A percentile compares a stretch with the other conserved stretches of the same genome.
Conservation (phyloP, 2,888 invertebrate species). For the Thalpophila matura region DNA sequence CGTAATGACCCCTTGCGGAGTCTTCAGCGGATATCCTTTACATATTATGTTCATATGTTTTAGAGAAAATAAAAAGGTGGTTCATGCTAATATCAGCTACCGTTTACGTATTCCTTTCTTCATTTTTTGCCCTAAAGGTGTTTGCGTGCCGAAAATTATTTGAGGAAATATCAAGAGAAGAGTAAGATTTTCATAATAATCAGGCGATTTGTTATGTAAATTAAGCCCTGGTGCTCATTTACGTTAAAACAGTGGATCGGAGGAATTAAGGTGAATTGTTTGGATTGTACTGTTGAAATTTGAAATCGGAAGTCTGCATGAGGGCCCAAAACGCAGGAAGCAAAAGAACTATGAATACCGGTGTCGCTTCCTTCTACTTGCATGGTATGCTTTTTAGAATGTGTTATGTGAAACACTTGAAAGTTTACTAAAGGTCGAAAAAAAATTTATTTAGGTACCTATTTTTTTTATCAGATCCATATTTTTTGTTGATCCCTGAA, state of each 20-base stretch:
- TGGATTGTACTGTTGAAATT: constrained; percentile 21
- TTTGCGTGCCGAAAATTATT: constrained; percentile 88
- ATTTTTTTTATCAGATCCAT: constrained; percentile 8
- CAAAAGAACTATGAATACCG: constrained; percentile 25
- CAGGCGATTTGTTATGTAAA: constrained; percentile 70
- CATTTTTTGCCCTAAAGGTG: constrained; percentile 69
- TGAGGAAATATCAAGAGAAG: constrained; percentile 69
- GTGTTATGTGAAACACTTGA: constrained; percentile 10
- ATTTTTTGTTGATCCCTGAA: constrained; percentile 2
- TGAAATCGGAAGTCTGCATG: constrained; percentile 34
- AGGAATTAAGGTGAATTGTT: constrained; percentile 33
- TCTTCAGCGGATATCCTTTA: constrained; percentile 86
- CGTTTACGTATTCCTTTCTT: constrained; percentile 71
- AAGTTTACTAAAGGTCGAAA: neutral
- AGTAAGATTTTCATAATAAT: constrained; percentile 73
- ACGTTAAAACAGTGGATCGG: constrained; percentile 45
- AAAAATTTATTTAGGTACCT: constrained; percentile 9
- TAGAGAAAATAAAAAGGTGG: constrained; percentile 78
- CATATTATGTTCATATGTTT: constrained; percentile 75
- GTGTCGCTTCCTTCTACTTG: constrained; percentile 7
- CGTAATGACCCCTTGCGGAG: constrained; percentile 82
- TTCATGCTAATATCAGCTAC: constrained; percentile 76
- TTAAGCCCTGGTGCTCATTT: constrained; percentile 61
- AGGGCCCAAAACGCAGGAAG: constrained; percentile 25
- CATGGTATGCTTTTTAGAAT: neutral